Evolutionary conservation across 2,888 invertebrate species (phyloP), one percentile per base, ranked within the genome.

Genomic region (Philereme vetulata): DNA sequence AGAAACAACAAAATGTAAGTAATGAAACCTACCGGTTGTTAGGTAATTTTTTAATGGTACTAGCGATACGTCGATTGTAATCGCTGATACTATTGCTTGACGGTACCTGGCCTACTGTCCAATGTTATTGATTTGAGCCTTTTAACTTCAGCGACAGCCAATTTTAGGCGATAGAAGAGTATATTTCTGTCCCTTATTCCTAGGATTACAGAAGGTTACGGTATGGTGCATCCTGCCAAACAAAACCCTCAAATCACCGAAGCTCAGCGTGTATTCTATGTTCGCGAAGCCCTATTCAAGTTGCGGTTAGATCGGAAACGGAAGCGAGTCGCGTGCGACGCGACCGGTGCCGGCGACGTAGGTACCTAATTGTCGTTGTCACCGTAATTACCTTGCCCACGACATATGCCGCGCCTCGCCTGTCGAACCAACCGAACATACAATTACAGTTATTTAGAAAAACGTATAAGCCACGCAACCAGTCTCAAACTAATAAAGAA

Each of bases 281-380:
- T 60, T 62, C 36, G 56, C 62, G 72, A 71, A 70, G 70, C 71
- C 64, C 64, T 73, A 66, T 62, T 61, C 82, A 81, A 85, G 66
- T 86, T 73, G 79, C 70, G 80, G 75, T 78, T 78, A 77, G 79
- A 82, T 84, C 84, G 89, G 87, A 88, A 88, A 79, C 90, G 89
- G 88, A 88, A 88, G 82, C 76, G 82, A 80, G 79, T 84, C 86
- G 88, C 88, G 89, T 87, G 87, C 84, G 60, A 54, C 70, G 66
- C 21, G 21, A 21, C 62, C 65, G 64, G 10, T 5, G 44, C 36
- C 46, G 34, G 38, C 40, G 49, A 62, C 66, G 57, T 60, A 62
- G 59, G 70, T 86, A 50, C 53, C 50, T 62, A 88, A 89, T 89
- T 82, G 86, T 74, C 81, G 81, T 81, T 87, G 89, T 86, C 87